Evolutionary conservation across 2,888 invertebrate species (phyloP).

Genomic region (Hedya salicella): DNA sequence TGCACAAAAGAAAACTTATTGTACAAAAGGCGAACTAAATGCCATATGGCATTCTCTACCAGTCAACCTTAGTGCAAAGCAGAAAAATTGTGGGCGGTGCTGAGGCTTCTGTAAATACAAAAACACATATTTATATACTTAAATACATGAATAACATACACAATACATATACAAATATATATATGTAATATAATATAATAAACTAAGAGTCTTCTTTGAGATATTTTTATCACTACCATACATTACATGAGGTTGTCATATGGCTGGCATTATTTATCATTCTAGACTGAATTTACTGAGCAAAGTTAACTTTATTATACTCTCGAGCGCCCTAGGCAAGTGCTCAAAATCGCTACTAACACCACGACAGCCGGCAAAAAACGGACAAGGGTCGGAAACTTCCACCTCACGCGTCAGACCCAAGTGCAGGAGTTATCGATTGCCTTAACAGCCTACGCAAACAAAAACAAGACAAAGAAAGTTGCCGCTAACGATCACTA

Average conservation of each 20-base stretch:
- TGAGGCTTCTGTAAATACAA: no score
- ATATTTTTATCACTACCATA: not conserved
- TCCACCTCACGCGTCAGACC: slow-evolving; percentile 44
- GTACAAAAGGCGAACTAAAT: no score
- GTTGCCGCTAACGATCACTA: slow-evolving; percentile 44
- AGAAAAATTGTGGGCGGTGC: no score
- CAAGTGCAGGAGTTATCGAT: slow-evolving; percentile 50
- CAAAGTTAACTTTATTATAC: slow-evolving; percentile 18
- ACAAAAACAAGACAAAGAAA: slow-evolving; percentile 56
- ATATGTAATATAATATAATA: no score
- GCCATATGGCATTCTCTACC: no score
- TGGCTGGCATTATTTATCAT: not conserved
- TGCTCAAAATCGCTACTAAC: slow-evolving; percentile 33
- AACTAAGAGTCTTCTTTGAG: no score
- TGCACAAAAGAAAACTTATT: no score
- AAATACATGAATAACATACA: no score
- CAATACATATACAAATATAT: no score
- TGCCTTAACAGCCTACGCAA: slow-evolving; percentile 50
- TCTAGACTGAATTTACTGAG: slow-evolving; percentile 25
- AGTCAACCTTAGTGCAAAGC: no score
- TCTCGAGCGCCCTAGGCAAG: slow-evolving; percentile 26
- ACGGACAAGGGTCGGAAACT: slow-evolving; percentile 40
- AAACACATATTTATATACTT: no score
- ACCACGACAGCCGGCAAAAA: slow-evolving; percentile 36
- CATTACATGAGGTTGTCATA: not conserved